Evolutionary conservation across 2,797 vertebrate genomes (phyloP).

Genomic region (Betta splendens): DNA sequence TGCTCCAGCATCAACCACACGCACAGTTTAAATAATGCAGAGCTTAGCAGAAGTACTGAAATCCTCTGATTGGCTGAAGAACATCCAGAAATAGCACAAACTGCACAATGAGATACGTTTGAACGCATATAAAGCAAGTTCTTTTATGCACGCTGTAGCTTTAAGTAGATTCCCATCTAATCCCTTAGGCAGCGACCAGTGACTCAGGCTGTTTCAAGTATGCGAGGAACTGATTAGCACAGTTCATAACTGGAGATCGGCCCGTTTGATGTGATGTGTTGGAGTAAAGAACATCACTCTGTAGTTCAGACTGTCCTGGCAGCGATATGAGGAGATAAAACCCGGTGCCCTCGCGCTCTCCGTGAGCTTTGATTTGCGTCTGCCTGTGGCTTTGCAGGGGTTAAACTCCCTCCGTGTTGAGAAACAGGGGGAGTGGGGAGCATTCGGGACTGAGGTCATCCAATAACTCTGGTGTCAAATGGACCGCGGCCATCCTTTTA

Average conservation of each 20-base stretch:
- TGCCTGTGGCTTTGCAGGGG: constrained; percentile 47
- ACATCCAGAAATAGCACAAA: no score
- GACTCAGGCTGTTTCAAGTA: constrained; percentile 28
- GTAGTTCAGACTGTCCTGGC: constrained; percentile 10
- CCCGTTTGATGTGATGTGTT: constrained; percentile 26
- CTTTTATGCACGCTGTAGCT: no score
- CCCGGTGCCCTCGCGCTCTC: constrained; percentile 32
- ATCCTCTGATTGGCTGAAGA: no score
- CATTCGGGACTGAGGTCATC: constrained; percentile 22
- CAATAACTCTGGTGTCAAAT: constrained; percentile 41
- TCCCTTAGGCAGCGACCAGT: constrained; percentile 25
- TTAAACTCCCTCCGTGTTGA: constrained; percentile 51
- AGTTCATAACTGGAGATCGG: constrained; percentile 30
- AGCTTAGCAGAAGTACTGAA: no score
- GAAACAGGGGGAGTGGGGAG: constrained; percentile 46
- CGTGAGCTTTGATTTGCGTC: constrained; percentile 12
- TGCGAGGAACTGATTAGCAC: constrained; percentile 50
- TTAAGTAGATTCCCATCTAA: no score
- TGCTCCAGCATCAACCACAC: no score
- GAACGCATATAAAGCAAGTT: no score
- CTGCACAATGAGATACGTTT: no score
- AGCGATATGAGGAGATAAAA: not conserved
- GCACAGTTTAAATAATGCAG: no score
- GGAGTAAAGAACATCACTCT: constrained; percentile 5
- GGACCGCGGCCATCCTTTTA: constrained; percentile 32